Percentiles rank a stretch among this genome's conserved stretches.
Evolutionary conservation across 2,888 invertebrate species (phyloP).

Genomic region (Pachliopta kotzebuea): DNA sequence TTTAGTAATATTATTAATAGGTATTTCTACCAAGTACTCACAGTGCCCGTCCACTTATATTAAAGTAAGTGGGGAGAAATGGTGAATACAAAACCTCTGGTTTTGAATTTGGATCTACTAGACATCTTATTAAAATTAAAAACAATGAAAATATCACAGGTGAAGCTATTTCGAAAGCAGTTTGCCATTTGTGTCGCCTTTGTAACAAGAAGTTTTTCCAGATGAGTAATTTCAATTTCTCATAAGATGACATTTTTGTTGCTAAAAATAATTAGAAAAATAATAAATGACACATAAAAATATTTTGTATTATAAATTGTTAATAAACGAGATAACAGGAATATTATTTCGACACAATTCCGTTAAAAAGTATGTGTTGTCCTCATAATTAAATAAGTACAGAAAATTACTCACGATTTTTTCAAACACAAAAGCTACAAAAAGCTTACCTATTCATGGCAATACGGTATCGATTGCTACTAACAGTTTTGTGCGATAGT

Average conservation of each 20-base stretch:
- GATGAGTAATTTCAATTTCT: conserved; percentile 85
- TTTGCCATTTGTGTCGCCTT: conserved; percentile 86
- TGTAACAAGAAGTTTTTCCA: conserved; percentile 93
- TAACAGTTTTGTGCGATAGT: conserved; percentile 3
- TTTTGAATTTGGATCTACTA: conserved; percentile 82
- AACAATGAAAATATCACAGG: conserved; percentile 86
- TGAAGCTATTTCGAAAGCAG: conserved; percentile 85
- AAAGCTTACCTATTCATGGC: conserved; percentile 28
- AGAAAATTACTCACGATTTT: conserved; percentile 13
- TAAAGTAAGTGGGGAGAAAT: conserved; percentile 68
- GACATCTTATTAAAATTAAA: conserved; percentile 85
- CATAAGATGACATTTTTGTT: conserved; percentile 61
- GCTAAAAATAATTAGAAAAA: conserved; percentile 23
- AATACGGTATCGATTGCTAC: conserved; percentile 13
- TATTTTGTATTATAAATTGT: too few relatives aligned
- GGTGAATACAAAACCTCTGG: conserved; percentile 56
- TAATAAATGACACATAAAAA: background rate
- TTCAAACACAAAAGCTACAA: conserved; percentile 11
- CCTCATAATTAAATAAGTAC: background rate
- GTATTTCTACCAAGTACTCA: conserved; percentile 49
- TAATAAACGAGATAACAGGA: background rate
- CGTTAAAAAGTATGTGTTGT: background rate
- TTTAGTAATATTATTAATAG: background rate
- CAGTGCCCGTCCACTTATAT: conserved; percentile 60
- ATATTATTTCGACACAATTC: background rate